A percentile compares a stretch with the other conserved stretches of the same genome.
phyloP scores from a whole-genome alignment of 2,888 invertebrate genomes.

The Aphrophora alni region DNA sequence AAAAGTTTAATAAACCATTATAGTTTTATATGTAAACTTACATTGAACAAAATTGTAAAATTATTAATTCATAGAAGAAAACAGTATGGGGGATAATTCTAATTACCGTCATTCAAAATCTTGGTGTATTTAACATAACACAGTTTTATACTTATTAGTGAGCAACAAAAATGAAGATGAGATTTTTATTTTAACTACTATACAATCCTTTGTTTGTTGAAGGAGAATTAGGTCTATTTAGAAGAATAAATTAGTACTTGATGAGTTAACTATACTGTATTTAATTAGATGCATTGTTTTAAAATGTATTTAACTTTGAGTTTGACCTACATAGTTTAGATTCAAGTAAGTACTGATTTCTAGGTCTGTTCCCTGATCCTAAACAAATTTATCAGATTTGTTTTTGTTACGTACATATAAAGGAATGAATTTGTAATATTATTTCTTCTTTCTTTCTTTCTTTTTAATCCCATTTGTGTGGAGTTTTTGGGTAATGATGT shows the following conservation, averaged over 20 bases:
- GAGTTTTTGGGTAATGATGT: background rate
- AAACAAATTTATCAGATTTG: background rate
- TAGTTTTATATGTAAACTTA: no score
- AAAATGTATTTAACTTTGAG: background rate
- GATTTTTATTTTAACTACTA: no score
- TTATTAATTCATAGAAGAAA: no score
- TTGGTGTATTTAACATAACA: no score
- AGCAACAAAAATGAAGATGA: background rate
- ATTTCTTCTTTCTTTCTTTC: background rate
- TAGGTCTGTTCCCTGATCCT: background rate
- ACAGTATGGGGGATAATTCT: no score
- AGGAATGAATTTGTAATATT: background rate
- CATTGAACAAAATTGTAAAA: no score
- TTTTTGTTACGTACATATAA: background rate
- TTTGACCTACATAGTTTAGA: background rate
- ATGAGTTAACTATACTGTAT: background rate
- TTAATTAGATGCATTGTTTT: background rate
- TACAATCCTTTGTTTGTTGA: no score
- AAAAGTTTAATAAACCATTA: no score
- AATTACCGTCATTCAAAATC: no score
- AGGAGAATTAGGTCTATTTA: no score
- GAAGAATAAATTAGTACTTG: no score
- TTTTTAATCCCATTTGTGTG: background rate
- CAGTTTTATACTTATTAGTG: background rate
- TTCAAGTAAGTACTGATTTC: background rate